Percentiles rank a stretch among this genome's conserved stretches.
Conservation (phyloP, 64 coral and sea anemone species). For the Stichodactyla helianthus region DNA sequence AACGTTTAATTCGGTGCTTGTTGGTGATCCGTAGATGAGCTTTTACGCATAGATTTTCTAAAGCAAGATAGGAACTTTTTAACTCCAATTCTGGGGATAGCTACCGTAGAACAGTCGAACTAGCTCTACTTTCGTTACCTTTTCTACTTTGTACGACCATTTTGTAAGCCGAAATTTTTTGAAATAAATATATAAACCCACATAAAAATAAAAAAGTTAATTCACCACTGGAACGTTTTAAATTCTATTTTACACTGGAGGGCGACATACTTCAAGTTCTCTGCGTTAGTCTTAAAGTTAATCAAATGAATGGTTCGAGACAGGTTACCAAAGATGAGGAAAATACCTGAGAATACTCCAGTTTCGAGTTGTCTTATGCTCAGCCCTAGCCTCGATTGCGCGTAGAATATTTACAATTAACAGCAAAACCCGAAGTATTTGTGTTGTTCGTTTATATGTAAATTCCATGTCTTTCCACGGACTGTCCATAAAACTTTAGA, state of each 20-base stretch:
- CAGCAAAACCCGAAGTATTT: too few relatives aligned
- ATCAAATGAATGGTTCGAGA: too few relatives aligned
- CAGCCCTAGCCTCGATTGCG: too few relatives aligned
- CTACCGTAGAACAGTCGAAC: background rate
- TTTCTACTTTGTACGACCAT: background rate
- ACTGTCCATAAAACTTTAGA: too few relatives aligned
- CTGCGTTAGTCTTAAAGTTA: background rate
- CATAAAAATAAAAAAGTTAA: background rate
- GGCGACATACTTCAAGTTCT: background rate
- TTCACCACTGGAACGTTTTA: background rate
- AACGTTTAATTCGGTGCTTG: too few relatives aligned
- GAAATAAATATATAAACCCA: slow-evolving; percentile 2
- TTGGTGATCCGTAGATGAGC: too few relatives aligned
- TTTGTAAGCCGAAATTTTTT: background rate
- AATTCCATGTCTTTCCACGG: too few relatives aligned
- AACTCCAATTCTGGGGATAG: background rate
- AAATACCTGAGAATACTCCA: too few relatives aligned
- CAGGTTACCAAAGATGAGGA: too few relatives aligned
- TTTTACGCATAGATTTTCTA: background rate
- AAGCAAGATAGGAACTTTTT: background rate
- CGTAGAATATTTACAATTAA: too few relatives aligned
- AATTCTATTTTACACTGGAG: background rate
- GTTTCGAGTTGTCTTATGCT: too few relatives aligned
- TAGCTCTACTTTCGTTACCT: background rate
- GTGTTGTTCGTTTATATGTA: too few relatives aligned